Evolutionary conservation across 37 sponge, comb jelly and placozoan genomes (phyloP).

Genomic region (Haliclona indistincta): DNA sequence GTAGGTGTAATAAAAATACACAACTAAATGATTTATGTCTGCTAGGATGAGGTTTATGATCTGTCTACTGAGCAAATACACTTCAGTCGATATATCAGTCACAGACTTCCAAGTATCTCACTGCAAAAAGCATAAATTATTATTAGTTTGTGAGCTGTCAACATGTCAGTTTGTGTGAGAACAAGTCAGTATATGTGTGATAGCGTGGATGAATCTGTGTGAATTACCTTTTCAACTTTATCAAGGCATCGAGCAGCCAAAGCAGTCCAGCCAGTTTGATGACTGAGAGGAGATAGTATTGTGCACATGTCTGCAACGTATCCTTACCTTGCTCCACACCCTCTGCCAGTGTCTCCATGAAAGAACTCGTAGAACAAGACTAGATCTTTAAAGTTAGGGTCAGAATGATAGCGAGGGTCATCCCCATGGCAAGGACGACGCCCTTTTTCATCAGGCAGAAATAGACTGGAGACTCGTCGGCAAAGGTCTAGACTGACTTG

Average conservation of each 20-base stretch:
- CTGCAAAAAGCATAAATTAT: no score
- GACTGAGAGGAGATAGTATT: constrained; percentile 75
- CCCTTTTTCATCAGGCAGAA: constrained; percentile 72
- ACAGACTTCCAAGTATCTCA: no score
- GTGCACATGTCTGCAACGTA: neutral
- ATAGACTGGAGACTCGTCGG: constrained; percentile 51
- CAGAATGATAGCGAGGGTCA: constrained; percentile 60
- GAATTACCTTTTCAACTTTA: constrained; percentile 48
- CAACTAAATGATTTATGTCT: no score
- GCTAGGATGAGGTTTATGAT: no score
- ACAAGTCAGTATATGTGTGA: no score
- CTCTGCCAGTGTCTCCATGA: constrained; percentile 89
- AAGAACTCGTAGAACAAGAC: constrained; percentile 97
- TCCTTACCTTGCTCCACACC: constrained; percentile 94
- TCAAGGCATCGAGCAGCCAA: constrained; percentile 78
- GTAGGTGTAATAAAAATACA: no score
- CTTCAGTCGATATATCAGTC: no score
- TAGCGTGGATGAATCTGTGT: neutral
- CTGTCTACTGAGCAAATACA: no score
- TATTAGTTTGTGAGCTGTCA: no score
- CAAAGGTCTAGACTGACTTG: constrained; percentile 83
- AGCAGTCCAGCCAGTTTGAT: constrained; percentile 98
- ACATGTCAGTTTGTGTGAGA: no score
- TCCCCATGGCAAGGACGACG: constrained; percentile 93
- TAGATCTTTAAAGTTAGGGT: constrained; percentile 91